Evolutionary conservation across 2,888 invertebrate genomes (phyloP).

Genomic region (Cryptosula pallasiana): DNA sequence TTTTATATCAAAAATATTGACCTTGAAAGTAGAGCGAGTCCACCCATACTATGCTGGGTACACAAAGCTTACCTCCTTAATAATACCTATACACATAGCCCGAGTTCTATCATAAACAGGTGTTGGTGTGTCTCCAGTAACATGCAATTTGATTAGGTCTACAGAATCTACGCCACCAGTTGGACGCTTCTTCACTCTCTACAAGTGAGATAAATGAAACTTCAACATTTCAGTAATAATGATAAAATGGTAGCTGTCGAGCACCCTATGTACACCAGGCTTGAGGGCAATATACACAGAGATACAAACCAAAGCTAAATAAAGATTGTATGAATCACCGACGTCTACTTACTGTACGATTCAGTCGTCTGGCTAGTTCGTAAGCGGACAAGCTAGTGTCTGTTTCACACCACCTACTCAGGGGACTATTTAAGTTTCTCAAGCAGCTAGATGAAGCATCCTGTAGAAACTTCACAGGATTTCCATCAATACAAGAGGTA

Average conservation of each 20-base stretch:
- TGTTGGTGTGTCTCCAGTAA: not conserved
- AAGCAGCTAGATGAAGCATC: not conserved
- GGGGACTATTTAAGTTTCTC: not conserved
- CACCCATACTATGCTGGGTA: too few relatives aligned
- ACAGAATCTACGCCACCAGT: not conserved
- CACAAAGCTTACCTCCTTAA: not conserved
- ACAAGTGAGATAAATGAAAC: not conserved
- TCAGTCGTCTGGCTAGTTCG: not conserved
- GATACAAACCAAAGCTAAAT: too few relatives aligned
- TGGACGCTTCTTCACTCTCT: slow-evolving; percentile 3
- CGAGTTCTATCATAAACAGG: not conserved
- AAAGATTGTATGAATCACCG: not conserved
- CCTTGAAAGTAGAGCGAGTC: too few relatives aligned
- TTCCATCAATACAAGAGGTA: not conserved
- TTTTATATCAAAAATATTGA: too few relatives aligned
- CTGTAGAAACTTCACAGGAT: slow-evolving; percentile 4
- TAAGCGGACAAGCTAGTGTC: not conserved
- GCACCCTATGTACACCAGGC: too few relatives aligned
- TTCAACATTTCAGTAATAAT: not conserved
- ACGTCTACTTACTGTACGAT: not conserved
- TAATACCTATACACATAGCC: not conserved
- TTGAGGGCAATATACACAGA: too few relatives aligned
- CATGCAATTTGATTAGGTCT: not conserved
- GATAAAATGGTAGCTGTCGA: too few relatives aligned
- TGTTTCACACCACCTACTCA: not conserved